Percentiles rank a stretch among this genome's conserved stretches.
These are phyloP conservation scores for Ophioninae sp. DNA, from an alignment of 2,888 invertebrate genomes.

Conservation along the genomic window DNA sequence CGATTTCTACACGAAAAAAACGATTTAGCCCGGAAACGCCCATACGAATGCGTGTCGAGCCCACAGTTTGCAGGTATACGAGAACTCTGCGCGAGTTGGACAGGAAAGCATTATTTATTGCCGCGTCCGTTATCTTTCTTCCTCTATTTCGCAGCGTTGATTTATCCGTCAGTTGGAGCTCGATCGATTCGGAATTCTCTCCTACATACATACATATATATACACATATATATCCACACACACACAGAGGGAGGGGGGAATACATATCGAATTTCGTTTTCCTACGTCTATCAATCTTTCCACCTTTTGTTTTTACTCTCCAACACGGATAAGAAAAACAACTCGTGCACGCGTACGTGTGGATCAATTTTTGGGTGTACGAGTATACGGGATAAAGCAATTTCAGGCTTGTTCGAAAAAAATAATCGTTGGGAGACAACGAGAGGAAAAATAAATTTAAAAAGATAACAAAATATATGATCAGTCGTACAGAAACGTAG, in stretches of 20 bases:
- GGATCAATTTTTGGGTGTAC: neutral
- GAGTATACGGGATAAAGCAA: slow-evolving; percentile 33
- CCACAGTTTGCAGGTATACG: slow-evolving; percentile 43
- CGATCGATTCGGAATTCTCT: slow-evolving; percentile 55
- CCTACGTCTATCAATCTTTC: slow-evolving; percentile 28
- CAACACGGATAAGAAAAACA: slow-evolving; percentile 1
- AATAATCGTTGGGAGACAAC: slow-evolving; percentile 51
- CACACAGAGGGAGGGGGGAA: neutral
- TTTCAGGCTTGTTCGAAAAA: slow-evolving; percentile 35
- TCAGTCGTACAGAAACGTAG: slow-evolving; percentile 7
- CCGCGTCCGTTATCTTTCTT: slow-evolving; percentile 68
- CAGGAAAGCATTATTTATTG: slow-evolving; percentile 69
- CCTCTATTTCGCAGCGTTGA: slow-evolving; percentile 59
- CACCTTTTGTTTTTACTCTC: neutral
- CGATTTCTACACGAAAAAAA: neutral
- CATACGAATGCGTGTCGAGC: slow-evolving; percentile 20
- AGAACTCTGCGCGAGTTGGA: slow-evolving; percentile 57
- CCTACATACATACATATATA: neutral
- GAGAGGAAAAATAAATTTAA: slow-evolving; percentile 40
- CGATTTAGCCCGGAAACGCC: slow-evolving; percentile 1
- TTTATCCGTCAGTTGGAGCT: slow-evolving; percentile 65
- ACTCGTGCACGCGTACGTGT: neutral
- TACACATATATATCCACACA: no score
- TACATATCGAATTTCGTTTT: slow-evolving; percentile 26
- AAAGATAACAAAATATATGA: slow-evolving; percentile 30